Evolutionary conservation across 1,140 invertebrate species (phyloP).

Genomic region (Drosophila ambigua): DNA sequence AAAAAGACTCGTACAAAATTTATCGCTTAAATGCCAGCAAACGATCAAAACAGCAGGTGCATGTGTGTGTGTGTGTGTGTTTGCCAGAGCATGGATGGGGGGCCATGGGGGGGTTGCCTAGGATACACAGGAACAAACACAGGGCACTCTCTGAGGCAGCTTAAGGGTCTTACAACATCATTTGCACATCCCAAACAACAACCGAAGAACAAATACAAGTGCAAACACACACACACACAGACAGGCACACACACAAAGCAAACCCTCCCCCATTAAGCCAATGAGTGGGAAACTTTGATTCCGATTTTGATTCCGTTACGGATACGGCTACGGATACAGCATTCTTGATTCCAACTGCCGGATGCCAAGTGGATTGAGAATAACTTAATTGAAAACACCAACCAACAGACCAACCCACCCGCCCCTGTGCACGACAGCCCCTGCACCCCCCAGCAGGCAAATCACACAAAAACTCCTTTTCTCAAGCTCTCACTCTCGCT

Average conservation of each 20-base stretch:
- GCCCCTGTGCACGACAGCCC: background rate
- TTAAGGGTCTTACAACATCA: slow-evolving; percentile 45
- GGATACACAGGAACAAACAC: slow-evolving; percentile 6
- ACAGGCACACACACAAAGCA: background rate
- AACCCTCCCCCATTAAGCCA: background rate
- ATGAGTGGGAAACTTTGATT: slow-evolving; percentile 17
- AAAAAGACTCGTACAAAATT: slow-evolving; percentile 37
- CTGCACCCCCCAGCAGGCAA: slow-evolving; percentile 3
- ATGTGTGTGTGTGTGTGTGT: background rate
- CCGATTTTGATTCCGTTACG: slow-evolving; percentile 18
- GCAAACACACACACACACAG: background rate
- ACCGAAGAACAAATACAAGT: slow-evolving; percentile 5
- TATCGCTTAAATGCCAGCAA: slow-evolving; percentile 53
- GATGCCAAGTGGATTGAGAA: slow-evolving; percentile 39
- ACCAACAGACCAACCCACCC: no score
- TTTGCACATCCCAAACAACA: background rate
- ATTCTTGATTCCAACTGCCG: no score
- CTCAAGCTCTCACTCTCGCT: background rate
- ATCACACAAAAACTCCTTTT: slow-evolving; percentile 3
- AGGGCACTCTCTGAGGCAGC: background rate
- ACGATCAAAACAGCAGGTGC: slow-evolving; percentile 51
- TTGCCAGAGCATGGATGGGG: no score
- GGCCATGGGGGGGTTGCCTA: slow-evolving; percentile 16
- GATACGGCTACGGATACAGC: background rate
- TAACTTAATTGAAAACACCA: slow-evolving; percentile 34